Percentiles rank a stretch among this genome's conserved stretches.
phyloP scores from a whole-genome alignment of 1,140 invertebrate species.

The Lepidurus arcticus region DNA sequence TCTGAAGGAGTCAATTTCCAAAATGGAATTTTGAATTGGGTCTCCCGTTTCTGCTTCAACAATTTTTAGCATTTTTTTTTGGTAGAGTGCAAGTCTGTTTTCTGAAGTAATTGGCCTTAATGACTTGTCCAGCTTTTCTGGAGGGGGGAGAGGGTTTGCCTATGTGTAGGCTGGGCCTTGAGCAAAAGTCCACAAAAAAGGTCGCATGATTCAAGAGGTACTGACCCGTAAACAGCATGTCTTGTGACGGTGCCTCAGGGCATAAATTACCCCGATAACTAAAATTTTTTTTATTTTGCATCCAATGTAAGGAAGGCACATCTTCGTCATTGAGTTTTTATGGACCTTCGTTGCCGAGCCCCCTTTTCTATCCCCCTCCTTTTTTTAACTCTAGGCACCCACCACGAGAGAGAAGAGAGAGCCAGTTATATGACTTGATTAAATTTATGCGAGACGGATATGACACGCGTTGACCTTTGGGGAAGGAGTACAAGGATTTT shows the following conservation, averaged over 20 bases:
- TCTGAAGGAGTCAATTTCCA: background rate
- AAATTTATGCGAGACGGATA: constrained; percentile 22
- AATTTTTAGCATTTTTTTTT: background rate
- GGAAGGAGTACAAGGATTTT: constrained; percentile 2
- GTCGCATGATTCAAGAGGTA: background rate
- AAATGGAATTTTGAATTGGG: constrained; percentile 3
- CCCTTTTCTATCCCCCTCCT: background rate
- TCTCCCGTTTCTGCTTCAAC: background rate
- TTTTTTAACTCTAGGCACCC: background rate
- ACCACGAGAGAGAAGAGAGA: background rate
- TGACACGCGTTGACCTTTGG: constrained; percentile 13
- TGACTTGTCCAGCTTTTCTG: background rate
- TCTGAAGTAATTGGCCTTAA: background rate
- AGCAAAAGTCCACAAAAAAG: background rate
- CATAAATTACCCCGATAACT: background rate
- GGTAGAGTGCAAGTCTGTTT: background rate
- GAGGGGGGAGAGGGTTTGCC: background rate
- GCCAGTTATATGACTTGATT: constrained; percentile 8
- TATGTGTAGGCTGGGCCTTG: background rate
- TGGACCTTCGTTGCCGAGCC: background rate
- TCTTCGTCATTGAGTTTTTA: background rate
- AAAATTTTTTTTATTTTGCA: too few species aligned
- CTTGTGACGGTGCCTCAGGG: background rate
- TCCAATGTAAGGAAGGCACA: background rate
- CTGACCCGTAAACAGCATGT: background rate